These are phyloP conservation scores for Chironomus tepperi DNA, from an alignment of 1,140 invertebrate genomes.

Conservation along the genomic window DNA sequence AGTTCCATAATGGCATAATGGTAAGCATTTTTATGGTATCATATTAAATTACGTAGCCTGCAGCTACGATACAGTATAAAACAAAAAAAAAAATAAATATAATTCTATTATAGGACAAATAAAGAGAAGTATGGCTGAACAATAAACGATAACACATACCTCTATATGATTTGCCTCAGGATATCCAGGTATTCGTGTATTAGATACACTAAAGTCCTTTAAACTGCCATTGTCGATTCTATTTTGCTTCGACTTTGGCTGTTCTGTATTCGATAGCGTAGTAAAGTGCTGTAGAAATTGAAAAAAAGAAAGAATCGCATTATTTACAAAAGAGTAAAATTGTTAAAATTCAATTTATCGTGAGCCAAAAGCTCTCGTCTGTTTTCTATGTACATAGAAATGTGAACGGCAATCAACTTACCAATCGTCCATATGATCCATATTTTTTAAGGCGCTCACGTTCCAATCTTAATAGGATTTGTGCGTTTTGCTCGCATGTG, in stretches of 20 bases:
- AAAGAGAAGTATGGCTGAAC: not conserved
- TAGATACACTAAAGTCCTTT: not conserved
- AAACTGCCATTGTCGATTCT: not conserved
- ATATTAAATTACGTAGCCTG: not conserved
- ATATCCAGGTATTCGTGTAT: constrained; percentile 16
- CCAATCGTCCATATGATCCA: constrained; percentile 1
- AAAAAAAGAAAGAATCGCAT: not conserved
- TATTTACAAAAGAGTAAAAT: not conserved
- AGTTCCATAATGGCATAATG: no score
- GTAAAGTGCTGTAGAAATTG: not conserved
- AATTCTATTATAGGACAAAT: not conserved
- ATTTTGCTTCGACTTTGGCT: constrained; percentile 14
- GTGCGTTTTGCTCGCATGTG: constrained; percentile 39
- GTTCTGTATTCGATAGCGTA: not conserved
- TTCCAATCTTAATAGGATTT: constrained; percentile 39
- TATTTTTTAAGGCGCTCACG: constrained; percentile 31
- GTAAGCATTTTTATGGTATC: no score
- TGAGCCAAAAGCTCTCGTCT: no score
- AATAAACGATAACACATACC: not conserved
- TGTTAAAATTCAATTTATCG: not conserved
- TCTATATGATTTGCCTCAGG: constrained; percentile 19
- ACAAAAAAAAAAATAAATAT: not conserved
- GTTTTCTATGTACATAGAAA: no score
- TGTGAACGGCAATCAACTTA: not conserved
- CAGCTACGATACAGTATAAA: not conserved